Evolutionary conservation across 2,113 vertebrate genomes (phyloP).

Genomic region (Speoplatyrhinus poulsoni): DNA sequence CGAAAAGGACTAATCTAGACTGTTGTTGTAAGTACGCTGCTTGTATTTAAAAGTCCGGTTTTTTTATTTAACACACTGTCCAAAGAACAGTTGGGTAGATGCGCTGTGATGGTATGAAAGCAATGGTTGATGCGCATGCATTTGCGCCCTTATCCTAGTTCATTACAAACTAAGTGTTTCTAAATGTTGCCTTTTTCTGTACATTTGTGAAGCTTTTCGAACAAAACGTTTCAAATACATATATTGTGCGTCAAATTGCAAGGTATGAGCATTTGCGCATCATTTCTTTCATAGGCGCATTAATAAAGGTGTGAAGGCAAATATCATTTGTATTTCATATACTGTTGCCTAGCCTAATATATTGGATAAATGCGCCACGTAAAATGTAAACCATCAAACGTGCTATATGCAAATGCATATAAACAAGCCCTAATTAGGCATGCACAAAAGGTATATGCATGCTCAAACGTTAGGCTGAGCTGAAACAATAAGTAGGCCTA

Average conservation of each 20-base stretch:
- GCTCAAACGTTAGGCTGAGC: neutral
- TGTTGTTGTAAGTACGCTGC: slow-evolving; percentile 66
- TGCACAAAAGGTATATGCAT: neutral
- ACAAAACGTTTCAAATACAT: too few species aligned
- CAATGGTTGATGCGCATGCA: slow-evolving; percentile 18
- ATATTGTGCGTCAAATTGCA: neutral
- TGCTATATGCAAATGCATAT: neutral
- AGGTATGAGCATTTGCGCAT: neutral
- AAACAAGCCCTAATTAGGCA: slow-evolving; percentile 26
- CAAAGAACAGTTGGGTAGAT: slow-evolving; percentile 17
- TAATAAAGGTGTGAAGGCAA: neutral
- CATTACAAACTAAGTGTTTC: neutral
- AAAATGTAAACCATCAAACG: neutral
- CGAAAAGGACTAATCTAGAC: slow-evolving; percentile 24
- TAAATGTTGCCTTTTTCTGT: neutral
- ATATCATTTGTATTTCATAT: neutral
- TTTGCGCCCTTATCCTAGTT: slow-evolving; percentile 13
- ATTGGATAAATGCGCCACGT: neutral
- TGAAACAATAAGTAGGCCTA: neutral
- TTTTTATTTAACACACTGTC: neutral
- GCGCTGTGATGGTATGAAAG: slow-evolving; percentile 8
- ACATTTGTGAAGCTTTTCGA: neutral
- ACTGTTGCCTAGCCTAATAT: neutral
- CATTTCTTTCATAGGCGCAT: neutral
- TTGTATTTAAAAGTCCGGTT: slow-evolving; percentile 1